These are phyloP conservation scores for Cephalophus harveyi DNA, from an alignment of 2,113 vertebrate genomes.

Conservation along the genomic window DNA sequence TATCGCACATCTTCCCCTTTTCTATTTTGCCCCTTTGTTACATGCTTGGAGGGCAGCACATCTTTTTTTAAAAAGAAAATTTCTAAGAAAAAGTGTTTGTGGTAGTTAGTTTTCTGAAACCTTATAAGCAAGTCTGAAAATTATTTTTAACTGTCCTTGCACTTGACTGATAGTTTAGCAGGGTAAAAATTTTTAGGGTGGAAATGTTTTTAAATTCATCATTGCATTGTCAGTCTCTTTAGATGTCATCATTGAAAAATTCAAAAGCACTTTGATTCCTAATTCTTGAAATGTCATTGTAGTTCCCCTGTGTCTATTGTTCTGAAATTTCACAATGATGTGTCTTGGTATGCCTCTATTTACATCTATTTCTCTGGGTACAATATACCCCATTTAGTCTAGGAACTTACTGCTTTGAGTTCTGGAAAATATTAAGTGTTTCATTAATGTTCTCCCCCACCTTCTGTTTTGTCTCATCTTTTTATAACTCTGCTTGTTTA, in stretches of 20 bases:
- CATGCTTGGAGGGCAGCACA: neutral
- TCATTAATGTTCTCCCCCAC: neutral
- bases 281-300: neutral
- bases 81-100: neutral
- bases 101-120: slow-evolving; percentile 31
- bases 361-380: neutral
- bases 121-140: neutral
- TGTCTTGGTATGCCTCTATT: neutral
- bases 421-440: neutral
- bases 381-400: neutral
- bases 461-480: neutral
- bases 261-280: neutral
- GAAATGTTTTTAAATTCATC: neutral
- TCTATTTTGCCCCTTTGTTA: neutral
- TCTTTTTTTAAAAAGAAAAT: neutral
- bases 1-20: neutral
- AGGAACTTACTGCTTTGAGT: neutral
- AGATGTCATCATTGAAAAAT: neutral
- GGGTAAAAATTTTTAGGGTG: neutral
- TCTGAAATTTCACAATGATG: neutral
- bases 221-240: neutral
- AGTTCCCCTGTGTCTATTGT: neutral
- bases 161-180: neutral
- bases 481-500: neutral
- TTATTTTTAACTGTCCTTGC: neutral